Evolutionary conservation across 2,797 vertebrate genomes (phyloP).

Genomic region (Danio jaintianensis): DNA sequence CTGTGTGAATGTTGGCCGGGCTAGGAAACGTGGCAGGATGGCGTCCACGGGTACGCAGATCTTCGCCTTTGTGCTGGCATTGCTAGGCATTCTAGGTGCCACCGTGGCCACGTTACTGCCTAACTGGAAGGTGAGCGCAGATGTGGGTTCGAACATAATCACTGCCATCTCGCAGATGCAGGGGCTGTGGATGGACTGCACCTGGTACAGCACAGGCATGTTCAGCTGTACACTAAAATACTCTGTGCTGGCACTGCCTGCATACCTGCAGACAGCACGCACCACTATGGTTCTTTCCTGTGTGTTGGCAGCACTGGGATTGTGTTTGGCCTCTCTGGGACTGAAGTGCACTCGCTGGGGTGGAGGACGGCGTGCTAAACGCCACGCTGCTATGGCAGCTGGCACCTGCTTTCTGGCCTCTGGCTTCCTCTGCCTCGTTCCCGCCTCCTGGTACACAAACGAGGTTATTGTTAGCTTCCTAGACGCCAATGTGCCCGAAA

Average conservation of each 20-base stretch:
- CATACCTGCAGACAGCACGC: conserved; percentile 82
- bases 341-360: conserved; percentile 85
- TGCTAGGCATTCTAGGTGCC: conserved; percentile 78
- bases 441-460: conserved; percentile 84
- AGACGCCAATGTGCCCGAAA: conserved; percentile 79
- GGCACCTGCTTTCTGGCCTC: conserved; percentile 81
- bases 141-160: conserved; percentile 81
- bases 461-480: conserved; percentile 82
- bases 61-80: conserved; percentile 81
- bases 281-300: conserved; percentile 86
- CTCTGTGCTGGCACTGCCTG: conserved; percentile 80
- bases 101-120: conserved; percentile 83
- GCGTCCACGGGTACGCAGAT: conserved; percentile 88
- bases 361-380: conserved; percentile 76
- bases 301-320: conserved; percentile 78
- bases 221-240: conserved; percentile 85
- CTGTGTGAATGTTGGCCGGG: conserved; percentile 75
- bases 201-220: conserved; percentile 87
- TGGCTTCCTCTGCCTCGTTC: conserved; percentile 78
- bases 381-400: conserved; percentile 76
- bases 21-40: conserved; percentile 78
- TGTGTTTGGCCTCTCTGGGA: conserved; percentile 79
- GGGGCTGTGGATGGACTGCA: conserved; percentile 90
- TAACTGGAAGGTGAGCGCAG: conserved; percentile 84
- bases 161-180: conserved; percentile 82